phyloP scores from a whole-genome alignment of 1,140 invertebrate species.

The Argopecten irradians region DNA sequence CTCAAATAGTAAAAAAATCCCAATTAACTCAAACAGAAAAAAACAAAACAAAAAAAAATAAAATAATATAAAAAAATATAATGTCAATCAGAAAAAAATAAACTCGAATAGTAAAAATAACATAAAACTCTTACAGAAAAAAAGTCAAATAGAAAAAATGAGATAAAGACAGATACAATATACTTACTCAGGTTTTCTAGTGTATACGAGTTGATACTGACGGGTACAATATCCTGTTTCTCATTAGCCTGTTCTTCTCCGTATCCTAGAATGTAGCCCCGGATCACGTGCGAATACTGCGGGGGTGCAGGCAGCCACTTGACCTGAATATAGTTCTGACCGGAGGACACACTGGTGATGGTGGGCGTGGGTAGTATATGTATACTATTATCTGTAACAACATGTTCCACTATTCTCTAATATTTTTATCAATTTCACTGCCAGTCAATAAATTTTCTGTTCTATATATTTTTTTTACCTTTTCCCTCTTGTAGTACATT shows the following conservation, averaged over 20 bases:
- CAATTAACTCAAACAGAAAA: not conserved
- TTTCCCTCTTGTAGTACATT: too few relatives aligned
- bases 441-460: too few relatives aligned
- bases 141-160: not conserved
- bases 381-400: constrained; percentile 19
- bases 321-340: constrained; percentile 12
- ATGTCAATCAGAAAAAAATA: too few relatives aligned
- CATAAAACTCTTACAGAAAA: not conserved
- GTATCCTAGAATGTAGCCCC: constrained; percentile 31
- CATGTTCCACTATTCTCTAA: not conserved
- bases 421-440: not conserved
- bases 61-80: not conserved
- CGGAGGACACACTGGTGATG: constrained; percentile 29
- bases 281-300: constrained; percentile 33
- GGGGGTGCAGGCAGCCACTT: constrained; percentile 37
- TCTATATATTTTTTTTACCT: too few relatives aligned
- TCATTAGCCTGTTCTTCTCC: constrained; percentile 22
- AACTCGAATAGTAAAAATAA: too few relatives aligned
- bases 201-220: constrained; percentile 32
- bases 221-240: constrained; percentile 37
- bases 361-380: constrained; percentile 26
- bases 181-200: constrained; percentile 35
- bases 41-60: too few relatives aligned
- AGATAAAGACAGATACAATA: not conserved
- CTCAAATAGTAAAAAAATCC: not conserved